Evolutionary conservation across 37 sponge, comb jelly and placozoan genomes (phyloP), one percentile per base, ranked within the genome.

Genomic region (Chondrosia reniformis): DNA sequence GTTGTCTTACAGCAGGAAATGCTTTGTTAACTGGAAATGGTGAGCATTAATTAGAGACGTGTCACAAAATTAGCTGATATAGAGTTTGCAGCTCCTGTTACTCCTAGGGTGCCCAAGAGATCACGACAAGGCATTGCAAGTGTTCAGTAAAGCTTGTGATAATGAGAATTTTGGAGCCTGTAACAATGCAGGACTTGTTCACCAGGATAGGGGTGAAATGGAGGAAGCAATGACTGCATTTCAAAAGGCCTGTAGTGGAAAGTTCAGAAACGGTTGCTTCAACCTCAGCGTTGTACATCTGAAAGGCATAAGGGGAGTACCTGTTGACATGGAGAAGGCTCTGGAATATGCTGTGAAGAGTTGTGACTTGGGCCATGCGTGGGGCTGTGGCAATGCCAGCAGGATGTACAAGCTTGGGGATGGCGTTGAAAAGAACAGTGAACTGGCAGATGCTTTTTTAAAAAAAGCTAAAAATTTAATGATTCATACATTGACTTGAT

Each of bases 161-260:
- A 49, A 24, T 38, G 69, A 66, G 21, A 63, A 55, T 0, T 55
- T 74, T 45, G 86, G 86, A n/a, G 86, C 76, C 15, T 85, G 86
- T 57, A 85, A 85, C 43, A 85, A 85, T 69, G 81, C 81, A 22
- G 86, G 86, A 80, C 80, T 85, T 28, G 81, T 85, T 19, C 56
- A 45, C 40, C 74, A 80, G 67, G 56, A n/a, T 39, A 34, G 39
- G 22, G 32, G 52, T 7, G 76, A 80, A 15, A 45, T 17, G n/a
- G 21, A 57, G 4, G 74, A 46, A 44, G 86, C 86, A 10, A 67
- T 34, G n/a, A 46, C 46, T 5, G 46, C 34, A 25, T 85, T 80
- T 45, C 5, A 57, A 2, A 58, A 43, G 6, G 46, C 86, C 7
- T 85, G 86, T 59, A 27, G 49, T 12, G 81, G 81, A 45, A 32